Evolutionary conservation across 1,140 invertebrate species (phyloP).

Genomic region (Rhopalosiphum padi): DNA sequence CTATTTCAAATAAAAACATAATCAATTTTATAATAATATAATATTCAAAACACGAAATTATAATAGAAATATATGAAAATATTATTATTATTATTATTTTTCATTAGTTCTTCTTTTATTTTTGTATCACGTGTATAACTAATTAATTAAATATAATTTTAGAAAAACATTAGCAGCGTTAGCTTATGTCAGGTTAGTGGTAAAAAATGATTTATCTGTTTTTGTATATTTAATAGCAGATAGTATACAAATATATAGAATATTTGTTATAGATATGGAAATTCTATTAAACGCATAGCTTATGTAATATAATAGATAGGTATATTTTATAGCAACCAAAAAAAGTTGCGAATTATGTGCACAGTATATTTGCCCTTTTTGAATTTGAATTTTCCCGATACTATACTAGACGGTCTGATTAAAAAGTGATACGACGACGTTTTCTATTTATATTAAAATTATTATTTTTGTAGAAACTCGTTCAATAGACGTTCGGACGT

Average conservation of each 20-base stretch:
- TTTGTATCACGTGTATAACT: too few relatives aligned
- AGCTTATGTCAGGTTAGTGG: background rate
- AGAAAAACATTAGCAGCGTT: background rate
- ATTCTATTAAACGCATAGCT: background rate
- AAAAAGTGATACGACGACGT: background rate
- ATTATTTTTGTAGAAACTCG: constrained; percentile 18
- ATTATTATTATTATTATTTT: too few relatives aligned
- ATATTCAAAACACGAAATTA: background rate
- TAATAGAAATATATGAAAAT: background rate
- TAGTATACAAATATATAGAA: too few relatives aligned
- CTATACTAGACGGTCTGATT: background rate
- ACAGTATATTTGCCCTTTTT: background rate
- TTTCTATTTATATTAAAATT: constrained; percentile 15
- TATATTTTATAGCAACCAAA: background rate
- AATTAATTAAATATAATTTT: too few relatives aligned
- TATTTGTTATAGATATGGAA: background rate
- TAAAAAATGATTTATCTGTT: too few relatives aligned
- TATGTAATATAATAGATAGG: too few relatives aligned
- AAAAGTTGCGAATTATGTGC: background rate
- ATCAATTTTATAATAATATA: background rate
- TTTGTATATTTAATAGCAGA: background rate
- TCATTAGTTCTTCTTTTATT: too few relatives aligned
- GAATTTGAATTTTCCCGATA: background rate
- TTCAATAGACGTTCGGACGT: background rate
- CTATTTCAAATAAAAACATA: too few relatives aligned